Conservation (phyloP, 2,888 invertebrate genomes). For the Ophraella communa region DNA sequence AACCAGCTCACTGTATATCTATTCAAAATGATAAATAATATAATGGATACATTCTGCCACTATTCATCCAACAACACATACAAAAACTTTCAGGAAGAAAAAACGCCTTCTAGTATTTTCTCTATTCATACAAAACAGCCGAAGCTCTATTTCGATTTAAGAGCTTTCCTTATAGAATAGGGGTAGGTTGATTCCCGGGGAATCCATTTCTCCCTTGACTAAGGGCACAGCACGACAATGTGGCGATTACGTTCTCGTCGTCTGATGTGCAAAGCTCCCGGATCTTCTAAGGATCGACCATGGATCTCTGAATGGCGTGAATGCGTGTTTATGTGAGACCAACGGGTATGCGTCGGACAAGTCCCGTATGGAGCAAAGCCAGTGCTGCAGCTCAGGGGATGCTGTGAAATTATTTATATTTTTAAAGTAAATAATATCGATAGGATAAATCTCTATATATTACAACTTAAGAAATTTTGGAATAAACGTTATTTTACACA, state of each 20-base stretch:
- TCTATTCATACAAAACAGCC: not conserved
- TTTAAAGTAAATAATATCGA: not conserved
- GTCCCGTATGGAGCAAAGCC: not conserved
- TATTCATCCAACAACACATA: not conserved
- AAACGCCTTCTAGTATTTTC: not conserved
- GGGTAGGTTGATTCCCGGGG: conserved; percentile 25
- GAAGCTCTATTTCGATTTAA: conserved; percentile 36
- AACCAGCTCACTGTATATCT: not conserved
- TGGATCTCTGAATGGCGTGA: conserved; percentile 35
- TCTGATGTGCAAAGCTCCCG: conserved; percentile 53
- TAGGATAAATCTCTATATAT: not conserved
- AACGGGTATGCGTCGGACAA: not conserved
- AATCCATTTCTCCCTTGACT: not conserved
- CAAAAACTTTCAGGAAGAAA: not conserved
- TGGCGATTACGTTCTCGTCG: conserved; percentile 52
- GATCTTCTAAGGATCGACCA: conserved; percentile 50
- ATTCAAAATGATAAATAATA: not conserved
- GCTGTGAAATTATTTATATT: no score
- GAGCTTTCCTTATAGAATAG: conserved; percentile 46
- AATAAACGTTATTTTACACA: no score
- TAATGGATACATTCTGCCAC: not conserved
- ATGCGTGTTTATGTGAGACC: not conserved
- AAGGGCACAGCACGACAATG: conserved; percentile 45
- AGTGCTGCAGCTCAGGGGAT: not conserved
- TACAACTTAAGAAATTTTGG: no score